Evolutionary conservation across 2,888 invertebrate genomes (phyloP), one percentile per base, ranked within the genome.

Genomic region (Microplitis deprimator): DNA sequence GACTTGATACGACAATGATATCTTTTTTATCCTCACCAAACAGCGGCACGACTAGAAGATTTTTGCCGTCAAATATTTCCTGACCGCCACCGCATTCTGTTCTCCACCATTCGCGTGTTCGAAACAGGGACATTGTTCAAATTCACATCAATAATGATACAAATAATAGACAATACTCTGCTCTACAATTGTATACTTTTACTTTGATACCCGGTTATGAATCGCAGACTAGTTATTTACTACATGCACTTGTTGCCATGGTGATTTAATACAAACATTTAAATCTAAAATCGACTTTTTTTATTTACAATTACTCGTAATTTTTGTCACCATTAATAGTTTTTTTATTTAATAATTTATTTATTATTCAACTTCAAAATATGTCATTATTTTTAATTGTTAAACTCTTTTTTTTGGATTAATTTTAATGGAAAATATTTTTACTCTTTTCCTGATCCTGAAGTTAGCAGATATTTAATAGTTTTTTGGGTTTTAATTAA

Each of bases 41-140:
- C 13, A 84, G 74, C 20, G 86, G 83, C 2, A 83, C 81, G 1
- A 88, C 82, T 20, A 88, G 75, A 50, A 90, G 77, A 76, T 87
- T 85, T 50, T 84, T 86, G 10, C 84, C 79, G 81, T 95, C 93
- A 90, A 93, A 94, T 81, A 91, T 90, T 87, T 94, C 94, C 64
- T 92, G 91, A 72, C 91, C 92, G 70, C 91, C 92, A 17, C 93
- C 94, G 85, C 94, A 95, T 72, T 93, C 92, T 13, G 94, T 94
- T 17, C 94, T 92, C 97, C 98, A 98, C 94, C 96, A 96, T 84
- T 95, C 95, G 86, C 96, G 93, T 8, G 95, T 93, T 92, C 96
- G 97, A 88, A 98, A 98, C 84, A 98, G 91, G 2, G 98, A 98
- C 98, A 98, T 98, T 72, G 29, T 81, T 75, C 71, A 16, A 17